Evolutionary conservation across 1,140 invertebrate species (phyloP), one percentile per base, ranked within the genome.

Genomic region (Ostrea denselamellosa): DNA sequence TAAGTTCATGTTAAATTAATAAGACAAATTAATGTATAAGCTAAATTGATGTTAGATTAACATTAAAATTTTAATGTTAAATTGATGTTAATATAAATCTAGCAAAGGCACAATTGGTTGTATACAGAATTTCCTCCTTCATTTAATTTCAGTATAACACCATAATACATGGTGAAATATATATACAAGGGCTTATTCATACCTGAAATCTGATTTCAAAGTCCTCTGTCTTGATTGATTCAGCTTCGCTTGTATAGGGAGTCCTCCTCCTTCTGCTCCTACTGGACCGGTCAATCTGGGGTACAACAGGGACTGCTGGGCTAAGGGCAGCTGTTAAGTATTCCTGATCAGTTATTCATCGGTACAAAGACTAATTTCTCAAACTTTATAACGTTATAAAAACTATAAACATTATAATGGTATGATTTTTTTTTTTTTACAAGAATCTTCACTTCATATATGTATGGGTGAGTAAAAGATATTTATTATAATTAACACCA

Each of bases 161-260:
- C 34, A 44, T 44, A 44, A 44, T 44, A 44, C 34, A 44, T 44
- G 34, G 34, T 44, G 34, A 44, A 44, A 44, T 44, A 44, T 44
- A 44, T 44, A 44, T 44, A 44, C 5, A n/a, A n/a, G 34, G 5
- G 58, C 12, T 58, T 14, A 58, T 77, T 25, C 22, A 34, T 53
- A 77, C 88, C 44, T 90, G 77, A 58, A 93, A 93, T 44, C 85
- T 89, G 19, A 86, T 83, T 83, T 93, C 93, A 85, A 93, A 93
- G 77, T 93, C 93, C 89, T 93, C 93, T 4, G 93, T 93, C 65
- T 87, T 90, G 53, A 93, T 85, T 22, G 93, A 93, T 34, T 93
- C 93, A 9, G 91, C 88, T 83, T 93, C 93, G 71, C 92, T 93
- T 25, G 85, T 68, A 71, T 90, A 90, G 14, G 87, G 89, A 28